These are phyloP conservation scores for Enchytraeus crypticus DNA, from an alignment of 2,888 invertebrate species.

Conservation along the genomic window DNA sequence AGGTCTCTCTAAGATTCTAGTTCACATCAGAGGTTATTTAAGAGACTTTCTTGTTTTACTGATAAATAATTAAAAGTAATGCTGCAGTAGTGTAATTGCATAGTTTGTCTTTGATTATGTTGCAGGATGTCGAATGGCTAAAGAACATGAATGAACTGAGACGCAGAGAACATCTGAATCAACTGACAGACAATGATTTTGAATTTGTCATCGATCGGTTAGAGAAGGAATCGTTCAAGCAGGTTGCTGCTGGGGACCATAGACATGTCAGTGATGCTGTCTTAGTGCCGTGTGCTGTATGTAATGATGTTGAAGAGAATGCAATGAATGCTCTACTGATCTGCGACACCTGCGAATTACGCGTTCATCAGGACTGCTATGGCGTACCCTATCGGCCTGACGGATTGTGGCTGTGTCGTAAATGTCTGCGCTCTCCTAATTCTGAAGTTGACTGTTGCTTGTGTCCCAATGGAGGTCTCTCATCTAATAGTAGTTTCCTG, in stretches of 20 bases:
- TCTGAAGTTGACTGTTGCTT: conserved; percentile 91
- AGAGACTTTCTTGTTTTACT: too few relatives aligned
- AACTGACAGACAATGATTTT: conserved; percentile 77
- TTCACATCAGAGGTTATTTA: too few relatives aligned
- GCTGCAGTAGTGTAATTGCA: background rate
- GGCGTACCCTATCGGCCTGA: conserved; percentile 95
- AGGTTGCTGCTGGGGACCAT: background rate
- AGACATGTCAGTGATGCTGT: conserved; percentile 73
- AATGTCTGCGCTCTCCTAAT: conserved; percentile 90
- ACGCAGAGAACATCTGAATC: conserved; percentile 54
- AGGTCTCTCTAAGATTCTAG: too few relatives aligned
- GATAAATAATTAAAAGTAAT: too few relatives aligned
- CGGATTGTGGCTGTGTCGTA: conserved; percentile 92
- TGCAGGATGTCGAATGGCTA: conserved; percentile 80
- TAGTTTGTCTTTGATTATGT: background rate
- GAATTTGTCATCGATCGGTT: conserved; percentile 94
- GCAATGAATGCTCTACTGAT: conserved; percentile 97
- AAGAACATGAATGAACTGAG: conserved; percentile 77
- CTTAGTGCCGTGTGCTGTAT: conserved; percentile 96
- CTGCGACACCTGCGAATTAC: conserved; percentile 98
- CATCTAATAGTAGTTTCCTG: too few relatives aligned
- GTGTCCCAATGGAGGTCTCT: conserved; percentile 90
- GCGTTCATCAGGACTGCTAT: conserved; percentile 96
- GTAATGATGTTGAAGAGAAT: conserved; percentile 96
- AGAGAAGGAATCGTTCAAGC: conserved; percentile 74